These are phyloP conservation scores for Cebidichthys violaceus DNA, from an alignment of 2,113 vertebrate genomes.

Conservation along the genomic window DNA sequence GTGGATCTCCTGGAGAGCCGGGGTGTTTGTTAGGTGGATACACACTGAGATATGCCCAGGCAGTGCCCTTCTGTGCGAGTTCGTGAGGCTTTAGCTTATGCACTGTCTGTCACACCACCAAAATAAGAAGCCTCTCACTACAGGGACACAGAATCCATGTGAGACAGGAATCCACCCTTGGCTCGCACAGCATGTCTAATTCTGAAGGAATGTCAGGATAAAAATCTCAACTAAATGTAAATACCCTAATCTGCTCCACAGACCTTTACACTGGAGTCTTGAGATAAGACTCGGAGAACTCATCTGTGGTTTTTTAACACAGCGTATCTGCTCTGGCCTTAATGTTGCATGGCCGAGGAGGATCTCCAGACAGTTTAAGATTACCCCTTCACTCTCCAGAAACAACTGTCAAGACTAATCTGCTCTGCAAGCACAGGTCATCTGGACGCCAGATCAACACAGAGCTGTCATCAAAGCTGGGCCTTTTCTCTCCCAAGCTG, in stretches of 20 bases:
- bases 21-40: slow-evolving; percentile 72
- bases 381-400: slow-evolving; percentile 58
- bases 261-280: slow-evolving; percentile 52
- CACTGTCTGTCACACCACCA: slow-evolving; percentile 47
- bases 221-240: slow-evolving; percentile 65
- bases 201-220: slow-evolving; percentile 69
- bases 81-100: slow-evolving; percentile 50
- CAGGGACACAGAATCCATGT: slow-evolving; percentile 44
- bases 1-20: slow-evolving; percentile 68
- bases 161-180: slow-evolving; percentile 46
- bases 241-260: slow-evolving; percentile 63
- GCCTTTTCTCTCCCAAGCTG: slow-evolving; percentile 11
- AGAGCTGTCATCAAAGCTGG: slow-evolving; percentile 57
- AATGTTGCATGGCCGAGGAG: slow-evolving; percentile 52
- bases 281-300: slow-evolving; percentile 54
- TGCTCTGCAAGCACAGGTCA: slow-evolving; percentile 63
- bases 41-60: slow-evolving; percentile 78
- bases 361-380: slow-evolving; percentile 68
- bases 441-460: slow-evolving; percentile 69
- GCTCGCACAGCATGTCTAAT: slow-evolving; percentile 48
- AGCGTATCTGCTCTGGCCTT: slow-evolving; percentile 55
- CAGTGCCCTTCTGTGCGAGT: slow-evolving; percentile 57
- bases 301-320: slow-evolving; percentile 47
- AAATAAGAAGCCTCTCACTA: slow-evolving; percentile 50
- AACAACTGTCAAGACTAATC: slow-evolving; percentile 70